A percentile compares a stretch with the other conserved stretches of the same genome.
Evolutionary conservation across 2,797 vertebrate species (phyloP).

Genomic region (Eupleurogrammus muticus): DNA sequence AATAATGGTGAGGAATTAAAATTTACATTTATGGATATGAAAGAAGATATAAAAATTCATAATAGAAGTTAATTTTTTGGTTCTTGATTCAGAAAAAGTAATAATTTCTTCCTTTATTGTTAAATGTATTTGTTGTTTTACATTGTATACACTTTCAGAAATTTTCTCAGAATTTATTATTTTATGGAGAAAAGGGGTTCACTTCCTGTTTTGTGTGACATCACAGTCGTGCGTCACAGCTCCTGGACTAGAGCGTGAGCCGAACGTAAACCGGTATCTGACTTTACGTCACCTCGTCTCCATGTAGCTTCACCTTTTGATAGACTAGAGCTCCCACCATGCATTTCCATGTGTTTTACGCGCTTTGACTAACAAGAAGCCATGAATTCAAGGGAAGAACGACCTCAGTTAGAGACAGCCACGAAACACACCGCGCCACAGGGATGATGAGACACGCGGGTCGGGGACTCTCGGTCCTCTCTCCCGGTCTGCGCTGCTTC

Average conservation of each 20-base stretch:
- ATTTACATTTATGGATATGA: too few species aligned
- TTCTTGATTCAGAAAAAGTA: too few species aligned
- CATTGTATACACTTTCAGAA: too few species aligned
- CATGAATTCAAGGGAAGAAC: not conserved
- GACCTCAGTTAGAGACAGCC: not conserved
- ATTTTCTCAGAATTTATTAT: too few species aligned
- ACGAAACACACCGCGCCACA: rapidly evolving
- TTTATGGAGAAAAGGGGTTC: too few species aligned
- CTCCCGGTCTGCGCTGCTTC: constrained; percentile 20
- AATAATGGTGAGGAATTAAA: too few species aligned
- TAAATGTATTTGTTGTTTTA: too few species aligned
- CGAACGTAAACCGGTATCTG: not conserved
- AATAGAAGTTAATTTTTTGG: too few species aligned
- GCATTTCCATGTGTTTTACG: not conserved
- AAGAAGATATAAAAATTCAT: too few species aligned
- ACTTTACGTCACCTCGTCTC: not conserved
- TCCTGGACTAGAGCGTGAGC: too few species aligned
- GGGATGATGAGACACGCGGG: constrained; percentile 35
- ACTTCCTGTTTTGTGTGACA: constrained; percentile 51
- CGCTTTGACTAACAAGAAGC: not conserved
- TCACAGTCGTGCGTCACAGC: not conserved
- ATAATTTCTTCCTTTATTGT: too few species aligned
- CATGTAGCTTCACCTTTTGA: not conserved
- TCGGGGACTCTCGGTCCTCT: not conserved
- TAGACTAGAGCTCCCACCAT: not conserved